Conservation (phyloP, 2,797 vertebrate species). For the Gobionotothen gibberifrons region DNA sequence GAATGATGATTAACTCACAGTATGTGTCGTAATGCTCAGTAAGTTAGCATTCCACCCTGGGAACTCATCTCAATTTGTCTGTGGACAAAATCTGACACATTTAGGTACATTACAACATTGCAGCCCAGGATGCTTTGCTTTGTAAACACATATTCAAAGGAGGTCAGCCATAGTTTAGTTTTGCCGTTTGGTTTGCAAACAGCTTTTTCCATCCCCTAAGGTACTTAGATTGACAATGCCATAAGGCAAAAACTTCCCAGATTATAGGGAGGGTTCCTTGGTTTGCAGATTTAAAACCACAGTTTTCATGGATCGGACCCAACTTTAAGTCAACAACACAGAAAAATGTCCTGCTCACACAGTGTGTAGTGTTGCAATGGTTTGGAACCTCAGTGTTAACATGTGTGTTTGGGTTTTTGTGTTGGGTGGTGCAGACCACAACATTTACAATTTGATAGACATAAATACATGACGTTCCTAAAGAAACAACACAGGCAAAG, state of each 20-base stretch:
- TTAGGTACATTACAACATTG: neutral
- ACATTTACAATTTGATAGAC: constrained; percentile 3
- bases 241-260: constrained; percentile 28
- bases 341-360: constrained; percentile 11
- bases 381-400: constrained; percentile 27
- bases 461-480: neutral
- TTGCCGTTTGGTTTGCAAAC: constrained; percentile 34
- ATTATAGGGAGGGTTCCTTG: constrained; percentile 52
- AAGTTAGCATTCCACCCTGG: constrained; percentile 44
- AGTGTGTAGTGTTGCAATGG: constrained; percentile 13
- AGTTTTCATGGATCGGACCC: constrained; percentile 44
- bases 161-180: constrained; percentile 56
- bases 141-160: constrained; percentile 4
- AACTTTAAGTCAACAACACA: constrained; percentile 49
- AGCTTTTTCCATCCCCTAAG: constrained; percentile 23
- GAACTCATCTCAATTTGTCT: constrained; percentile 27
- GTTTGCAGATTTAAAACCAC: constrained; percentile 46
- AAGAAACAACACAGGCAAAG: neutral
- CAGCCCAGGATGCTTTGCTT: neutral
- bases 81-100: constrained; percentile 18
- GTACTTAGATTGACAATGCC: constrained; percentile 31
- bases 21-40: constrained; percentile 14
- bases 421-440: neutral
- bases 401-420: constrained; percentile 17
- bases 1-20: constrained; percentile 45